These are phyloP conservation scores for Achroia grisella DNA, from an alignment of 1,140 invertebrate species.

Conservation along the genomic window DNA sequence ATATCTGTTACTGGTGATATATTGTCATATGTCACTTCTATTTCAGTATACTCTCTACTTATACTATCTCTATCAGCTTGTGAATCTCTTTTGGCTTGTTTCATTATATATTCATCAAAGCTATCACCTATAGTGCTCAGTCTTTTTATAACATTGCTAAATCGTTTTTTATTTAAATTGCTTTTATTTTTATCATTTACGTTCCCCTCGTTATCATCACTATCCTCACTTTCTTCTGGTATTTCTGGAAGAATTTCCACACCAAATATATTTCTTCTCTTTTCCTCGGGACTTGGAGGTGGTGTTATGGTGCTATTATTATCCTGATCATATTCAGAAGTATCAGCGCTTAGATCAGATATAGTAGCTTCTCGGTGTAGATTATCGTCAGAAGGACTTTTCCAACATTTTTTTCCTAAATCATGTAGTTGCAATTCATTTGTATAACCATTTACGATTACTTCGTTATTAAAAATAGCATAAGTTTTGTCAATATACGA, in stretches of 20 bases:
- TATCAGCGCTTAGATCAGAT: constrained; percentile 18
- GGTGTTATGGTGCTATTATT: constrained; percentile 46
- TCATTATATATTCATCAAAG: constrained; percentile 62
- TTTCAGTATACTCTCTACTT: constrained; percentile 40
- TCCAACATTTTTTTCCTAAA: constrained; percentile 64
- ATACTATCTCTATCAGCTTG: constrained; percentile 29
- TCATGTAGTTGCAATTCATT: constrained; percentile 60
- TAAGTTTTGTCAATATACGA: constrained; percentile 58
- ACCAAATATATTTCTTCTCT: constrained; percentile 56
- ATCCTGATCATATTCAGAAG: constrained; percentile 21
- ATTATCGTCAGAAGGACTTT: constrained; percentile 65
- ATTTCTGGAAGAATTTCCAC: constrained; percentile 70
- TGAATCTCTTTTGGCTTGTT: constrained; percentile 54
- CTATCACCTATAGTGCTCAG: constrained; percentile 66
- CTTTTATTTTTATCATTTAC: constrained; percentile 16
- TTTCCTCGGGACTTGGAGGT: constrained; percentile 64
- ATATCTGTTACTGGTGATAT: constrained; percentile 56
- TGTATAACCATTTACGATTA: constrained; percentile 26
- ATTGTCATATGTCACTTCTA: constrained; percentile 58
- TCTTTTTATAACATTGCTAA: constrained; percentile 63
- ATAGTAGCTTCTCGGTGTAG: constrained; percentile 24
- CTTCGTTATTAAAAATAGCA: constrained; percentile 49
- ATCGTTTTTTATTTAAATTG: constrained; percentile 39
- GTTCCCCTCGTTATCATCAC: constrained; percentile 40
- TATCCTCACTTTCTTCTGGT: constrained; percentile 65